Conservation (phyloP, 1,140 invertebrate genomes). For the Patella vulgata region DNA sequence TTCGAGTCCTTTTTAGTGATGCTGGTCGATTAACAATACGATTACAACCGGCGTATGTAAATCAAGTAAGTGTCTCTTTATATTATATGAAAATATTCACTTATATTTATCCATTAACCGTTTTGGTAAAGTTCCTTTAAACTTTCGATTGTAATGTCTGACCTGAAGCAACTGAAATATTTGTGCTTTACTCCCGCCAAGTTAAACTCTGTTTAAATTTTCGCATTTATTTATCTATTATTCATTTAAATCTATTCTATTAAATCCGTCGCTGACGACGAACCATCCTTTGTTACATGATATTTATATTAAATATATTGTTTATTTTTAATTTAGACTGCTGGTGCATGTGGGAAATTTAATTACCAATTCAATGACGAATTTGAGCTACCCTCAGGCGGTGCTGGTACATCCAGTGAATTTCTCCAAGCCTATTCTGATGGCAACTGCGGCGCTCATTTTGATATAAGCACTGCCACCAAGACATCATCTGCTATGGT, state of each 20-base stretch:
- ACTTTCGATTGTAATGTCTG: neutral
- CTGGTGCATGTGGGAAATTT: conserved; percentile 28
- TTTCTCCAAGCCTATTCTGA: conserved; percentile 22
- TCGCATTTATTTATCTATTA: neutral
- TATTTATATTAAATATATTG: too few relatives aligned
- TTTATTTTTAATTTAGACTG: conserved; percentile 2
- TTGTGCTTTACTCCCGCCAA: too few relatives aligned
- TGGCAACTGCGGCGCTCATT: neutral
- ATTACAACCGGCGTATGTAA: conserved; percentile 22
- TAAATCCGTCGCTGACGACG: neutral
- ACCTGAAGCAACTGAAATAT: too few relatives aligned
- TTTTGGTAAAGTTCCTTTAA: neutral
- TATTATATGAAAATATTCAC: neutral
- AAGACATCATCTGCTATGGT: neutral
- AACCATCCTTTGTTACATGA: neutral
- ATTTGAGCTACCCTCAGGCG: conserved; percentile 3
- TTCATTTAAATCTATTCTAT: neutral
- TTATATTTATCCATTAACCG: neutral
- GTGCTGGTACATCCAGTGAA: conserved; percentile 1
- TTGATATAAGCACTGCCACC: neutral
- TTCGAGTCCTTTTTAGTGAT: conserved; percentile 31
- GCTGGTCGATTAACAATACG: conserved; percentile 22
- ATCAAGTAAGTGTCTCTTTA: conserved; percentile 15
- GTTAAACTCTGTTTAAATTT: too few relatives aligned
- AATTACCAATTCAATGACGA: conserved; percentile 21